Percentiles rank a stretch among this genome's conserved stretches.
phyloP scores from a whole-genome alignment of 1,140 invertebrate species.

The Lysiphlebus fabarum region DNA sequence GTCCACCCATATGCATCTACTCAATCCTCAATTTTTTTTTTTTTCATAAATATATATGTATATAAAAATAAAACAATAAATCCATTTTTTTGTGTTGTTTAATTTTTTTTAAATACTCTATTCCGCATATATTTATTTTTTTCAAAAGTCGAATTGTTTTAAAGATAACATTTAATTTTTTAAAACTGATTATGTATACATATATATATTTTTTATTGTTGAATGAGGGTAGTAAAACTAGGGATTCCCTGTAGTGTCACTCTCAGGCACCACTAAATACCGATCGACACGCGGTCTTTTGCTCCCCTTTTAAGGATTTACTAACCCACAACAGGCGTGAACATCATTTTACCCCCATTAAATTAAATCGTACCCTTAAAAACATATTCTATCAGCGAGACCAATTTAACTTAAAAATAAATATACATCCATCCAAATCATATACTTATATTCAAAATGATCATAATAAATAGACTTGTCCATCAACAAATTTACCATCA shows the following conservation, averaged over 20 bases:
- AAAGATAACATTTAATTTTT: too few relatives aligned
- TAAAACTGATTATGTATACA: too few relatives aligned
- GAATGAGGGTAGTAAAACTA: background rate
- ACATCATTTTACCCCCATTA: constrained; percentile 37
- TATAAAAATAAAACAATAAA: constrained; percentile 4
- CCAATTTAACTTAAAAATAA: too few relatives aligned
- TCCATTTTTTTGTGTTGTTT: too few relatives aligned
- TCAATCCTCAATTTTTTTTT: too few relatives aligned
- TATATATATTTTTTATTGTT: background rate
- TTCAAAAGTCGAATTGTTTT: background rate
- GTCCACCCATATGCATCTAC: constrained; percentile 44
- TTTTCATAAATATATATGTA: background rate
- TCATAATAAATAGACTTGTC: too few relatives aligned
- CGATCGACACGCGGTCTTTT: constrained; percentile 40
- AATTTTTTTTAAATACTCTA: too few relatives aligned
- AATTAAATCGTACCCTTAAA: constrained; percentile 52
- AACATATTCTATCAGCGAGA: constrained; percentile 21
- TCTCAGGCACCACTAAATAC: constrained; percentile 52
- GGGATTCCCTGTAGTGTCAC: constrained; percentile 38
- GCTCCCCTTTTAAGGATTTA: constrained; percentile 26
- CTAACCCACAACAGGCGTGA: constrained; percentile 4
- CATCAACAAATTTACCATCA: too few relatives aligned
- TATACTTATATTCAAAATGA: too few relatives aligned
- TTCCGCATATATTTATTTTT: too few relatives aligned
- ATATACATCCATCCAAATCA: too few relatives aligned